Evolutionary conservation across 2,797 vertebrate species (phyloP).

Genomic region (Leptodactylus fallax): DNA sequence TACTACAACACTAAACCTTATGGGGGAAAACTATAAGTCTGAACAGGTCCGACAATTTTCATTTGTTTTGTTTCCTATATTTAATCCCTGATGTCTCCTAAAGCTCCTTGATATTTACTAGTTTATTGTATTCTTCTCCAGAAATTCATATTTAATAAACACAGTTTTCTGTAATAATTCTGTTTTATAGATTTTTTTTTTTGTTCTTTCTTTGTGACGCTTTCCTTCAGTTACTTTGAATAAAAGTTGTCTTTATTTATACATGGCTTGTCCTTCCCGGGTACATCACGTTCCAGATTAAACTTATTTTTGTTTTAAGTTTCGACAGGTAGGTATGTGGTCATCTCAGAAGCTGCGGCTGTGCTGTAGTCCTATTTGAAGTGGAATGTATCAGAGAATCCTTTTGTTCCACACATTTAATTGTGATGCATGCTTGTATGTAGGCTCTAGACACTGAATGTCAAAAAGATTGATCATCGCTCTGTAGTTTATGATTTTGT

Average conservation of each 20-base stretch:
- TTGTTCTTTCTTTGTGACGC: background rate
- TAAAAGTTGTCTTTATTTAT: constrained; percentile 20
- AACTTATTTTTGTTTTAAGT: constrained; percentile 28
- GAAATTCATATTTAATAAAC: background rate
- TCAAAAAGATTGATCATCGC: constrained; percentile 59
- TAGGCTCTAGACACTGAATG: constrained; percentile 53
- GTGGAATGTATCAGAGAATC: constrained; percentile 23
- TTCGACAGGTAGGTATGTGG: constrained; percentile 37
- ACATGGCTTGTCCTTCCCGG: background rate
- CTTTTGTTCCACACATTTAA: constrained; percentile 53
- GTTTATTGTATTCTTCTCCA: background rate
- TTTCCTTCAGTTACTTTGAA: background rate
- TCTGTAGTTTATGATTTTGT: constrained; percentile 53
- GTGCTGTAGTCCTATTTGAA: constrained; percentile 46
- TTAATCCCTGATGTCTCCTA: background rate
- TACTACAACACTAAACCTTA: background rate
- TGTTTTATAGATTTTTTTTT: background rate
- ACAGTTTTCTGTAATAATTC: background rate
- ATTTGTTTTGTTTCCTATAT: background rate
- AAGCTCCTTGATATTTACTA: background rate
- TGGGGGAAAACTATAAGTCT: background rate
- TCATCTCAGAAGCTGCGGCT: constrained; percentile 33
- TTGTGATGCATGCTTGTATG: constrained; percentile 50
- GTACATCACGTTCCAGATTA: constrained; percentile 15
- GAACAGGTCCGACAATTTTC: background rate